Evolutionary conservation across 2,113 vertebrate genomes (phyloP).

Genomic region (Clarias magur): DNA sequence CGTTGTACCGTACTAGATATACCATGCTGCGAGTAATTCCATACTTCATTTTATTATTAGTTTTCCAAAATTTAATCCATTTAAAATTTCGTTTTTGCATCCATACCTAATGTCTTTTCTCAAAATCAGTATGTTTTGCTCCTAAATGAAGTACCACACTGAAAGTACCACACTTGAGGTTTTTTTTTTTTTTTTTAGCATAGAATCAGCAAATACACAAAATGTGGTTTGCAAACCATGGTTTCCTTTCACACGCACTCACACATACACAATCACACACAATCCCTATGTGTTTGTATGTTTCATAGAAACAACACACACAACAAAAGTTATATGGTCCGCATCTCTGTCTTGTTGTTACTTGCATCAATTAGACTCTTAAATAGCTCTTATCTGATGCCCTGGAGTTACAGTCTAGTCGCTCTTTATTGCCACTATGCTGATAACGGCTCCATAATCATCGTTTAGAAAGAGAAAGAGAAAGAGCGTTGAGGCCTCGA

Average conservation of each 20-base stretch:
- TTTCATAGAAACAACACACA: slow-evolving; percentile 1
- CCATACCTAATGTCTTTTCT: background rate
- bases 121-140: background rate
- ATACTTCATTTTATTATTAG: background rate
- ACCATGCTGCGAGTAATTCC: background rate
- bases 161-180: background rate
- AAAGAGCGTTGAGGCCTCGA: background rate
- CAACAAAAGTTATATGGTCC: background rate
- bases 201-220: slow-evolving; percentile 1
- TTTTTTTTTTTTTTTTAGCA: background rate
- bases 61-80: background rate
- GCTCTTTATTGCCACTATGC: background rate
- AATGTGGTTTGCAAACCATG: background rate
- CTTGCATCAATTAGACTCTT: slow-evolving; percentile 35
- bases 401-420: slow-evolving; percentile 45
- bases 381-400: slow-evolving; percentile 28
- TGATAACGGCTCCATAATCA: slow-evolving; percentile 40
- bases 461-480: slow-evolving; percentile 13
- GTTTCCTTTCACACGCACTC: background rate
- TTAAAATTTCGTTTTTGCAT: background rate
- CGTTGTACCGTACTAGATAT: background rate
- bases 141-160: background rate
- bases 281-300: background rate
- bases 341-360: background rate
- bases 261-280: background rate